Conservation (phyloP, 92 coral and sea anemone genomes). For the Pocillopora grandis region DNA sequence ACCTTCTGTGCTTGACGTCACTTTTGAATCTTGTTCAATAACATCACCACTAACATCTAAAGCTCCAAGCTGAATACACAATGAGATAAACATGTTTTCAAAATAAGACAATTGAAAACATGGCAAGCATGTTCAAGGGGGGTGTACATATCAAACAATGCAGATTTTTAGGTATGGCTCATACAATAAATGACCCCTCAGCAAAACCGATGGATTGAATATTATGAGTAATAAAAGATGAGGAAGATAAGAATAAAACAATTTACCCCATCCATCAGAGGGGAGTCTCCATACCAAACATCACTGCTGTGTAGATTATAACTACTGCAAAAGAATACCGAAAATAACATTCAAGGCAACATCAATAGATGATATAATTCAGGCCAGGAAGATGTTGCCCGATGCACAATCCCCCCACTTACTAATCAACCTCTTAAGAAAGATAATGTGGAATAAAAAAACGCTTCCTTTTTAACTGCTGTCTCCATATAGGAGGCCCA, state of each 20-base stretch:
- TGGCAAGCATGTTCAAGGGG: neutral
- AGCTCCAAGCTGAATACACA: constrained; percentile 3
- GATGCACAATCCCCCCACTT: too few species aligned
- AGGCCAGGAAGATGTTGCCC: too few species aligned
- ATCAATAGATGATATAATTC: too few species aligned
- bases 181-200: too few species aligned
- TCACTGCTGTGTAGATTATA: constrained; percentile 11
- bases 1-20: constrained; percentile 54
- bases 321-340: constrained; percentile 9
- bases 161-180: too few species aligned
- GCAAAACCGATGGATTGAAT: too few species aligned
- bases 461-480: too few species aligned
- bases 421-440: too few species aligned
- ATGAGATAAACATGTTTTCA: neutral
- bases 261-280: constrained; percentile 31
- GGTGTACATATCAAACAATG: too few species aligned
- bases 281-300: constrained; percentile 27
- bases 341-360: neutral
- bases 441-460: too few species aligned
- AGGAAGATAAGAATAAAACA: neutral
- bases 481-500: too few species aligned
- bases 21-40: constrained; percentile 44
- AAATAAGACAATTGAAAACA: neutral
- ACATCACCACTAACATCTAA: constrained; percentile 8
- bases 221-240: too few species aligned